Evolutionary conservation across 2,888 invertebrate species (phyloP).

Genomic region (Lasioglossum oenotherae): DNA sequence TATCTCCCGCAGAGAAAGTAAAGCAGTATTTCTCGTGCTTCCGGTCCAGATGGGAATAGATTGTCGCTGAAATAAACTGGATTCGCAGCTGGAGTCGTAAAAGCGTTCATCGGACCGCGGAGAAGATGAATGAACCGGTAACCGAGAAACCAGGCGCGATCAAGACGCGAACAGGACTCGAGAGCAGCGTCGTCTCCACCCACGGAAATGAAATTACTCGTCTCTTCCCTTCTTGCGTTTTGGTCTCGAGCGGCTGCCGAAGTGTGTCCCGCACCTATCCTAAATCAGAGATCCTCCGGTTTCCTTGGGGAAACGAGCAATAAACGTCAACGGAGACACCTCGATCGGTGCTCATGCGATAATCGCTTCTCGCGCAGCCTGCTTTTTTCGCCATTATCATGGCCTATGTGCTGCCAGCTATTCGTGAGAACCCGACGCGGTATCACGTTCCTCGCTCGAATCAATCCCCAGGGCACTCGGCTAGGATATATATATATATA

Average conservation of each 20-base stretch:
- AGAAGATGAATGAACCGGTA: slow-evolving; percentile 35
- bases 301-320: not conserved
- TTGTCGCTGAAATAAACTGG: slow-evolving; percentile 37
- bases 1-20: slow-evolving; percentile 16
- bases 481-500: slow-evolving; percentile 31
- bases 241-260: not conserved
- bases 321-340: not conserved
- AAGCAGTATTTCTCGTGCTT: slow-evolving; percentile 24
- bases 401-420: slow-evolving; percentile 8
- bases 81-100: slow-evolving; percentile 11
- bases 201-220: slow-evolving; percentile 20
- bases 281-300: not conserved
- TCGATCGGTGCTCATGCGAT: slow-evolving; percentile 34
- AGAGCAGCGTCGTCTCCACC: not conserved
- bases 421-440: slow-evolving; percentile 32
- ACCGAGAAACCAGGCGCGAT: slow-evolving; percentile 17
- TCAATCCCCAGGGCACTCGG: slow-evolving; percentile 46
- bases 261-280: not conserved
- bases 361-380: slow-evolving; percentile 50
- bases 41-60: slow-evolving; percentile 39
- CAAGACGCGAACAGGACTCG: slow-evolving; percentile 11
- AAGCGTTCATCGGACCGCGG: slow-evolving; percentile 32
- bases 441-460: slow-evolving; percentile 40
- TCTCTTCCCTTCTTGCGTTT: not conserved
- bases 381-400: slow-evolving; percentile 50